Evolutionary conservation across 2,797 vertebrate species (phyloP).

Genomic region (Cryptoblepharus egeriae): DNA sequence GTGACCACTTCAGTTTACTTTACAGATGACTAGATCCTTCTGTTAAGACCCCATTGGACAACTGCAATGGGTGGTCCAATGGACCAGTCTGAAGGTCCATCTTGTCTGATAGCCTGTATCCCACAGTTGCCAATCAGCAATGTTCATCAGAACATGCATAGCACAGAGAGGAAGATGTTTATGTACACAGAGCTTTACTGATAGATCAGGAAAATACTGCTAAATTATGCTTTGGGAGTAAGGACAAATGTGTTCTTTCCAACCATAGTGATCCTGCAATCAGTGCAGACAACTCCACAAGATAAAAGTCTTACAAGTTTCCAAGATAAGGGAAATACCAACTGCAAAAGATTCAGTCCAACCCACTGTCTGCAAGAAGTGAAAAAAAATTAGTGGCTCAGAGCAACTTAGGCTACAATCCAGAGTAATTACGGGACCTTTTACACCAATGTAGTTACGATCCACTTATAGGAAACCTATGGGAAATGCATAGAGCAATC

Average conservation of each 20-base stretch:
- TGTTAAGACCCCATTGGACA: too few species aligned
- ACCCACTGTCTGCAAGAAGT: neutral
- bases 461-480: too few species aligned
- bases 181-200: neutral
- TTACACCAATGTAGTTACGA: too few species aligned
- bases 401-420: too few species aligned
- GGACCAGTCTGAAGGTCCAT: too few species aligned
- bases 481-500: too few species aligned
- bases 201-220: neutral
- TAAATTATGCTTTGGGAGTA: neutral
- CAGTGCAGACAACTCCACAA: neutral
- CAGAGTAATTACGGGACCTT: too few species aligned
- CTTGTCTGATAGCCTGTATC: too few species aligned
- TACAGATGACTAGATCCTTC: too few species aligned
- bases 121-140: too few species aligned
- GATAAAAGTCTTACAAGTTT: neutral
- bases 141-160: neutral
- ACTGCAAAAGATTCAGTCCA: neutral
- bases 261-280: neutral
- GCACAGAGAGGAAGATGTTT: neutral
- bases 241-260: neutral
- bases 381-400: neutral
- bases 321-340: neutral
- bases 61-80: too few species aligned
- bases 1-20: too few species aligned